phyloP scores from a whole-genome alignment of 2,888 invertebrate species.

The Omphaloscelis lunosa region DNA sequence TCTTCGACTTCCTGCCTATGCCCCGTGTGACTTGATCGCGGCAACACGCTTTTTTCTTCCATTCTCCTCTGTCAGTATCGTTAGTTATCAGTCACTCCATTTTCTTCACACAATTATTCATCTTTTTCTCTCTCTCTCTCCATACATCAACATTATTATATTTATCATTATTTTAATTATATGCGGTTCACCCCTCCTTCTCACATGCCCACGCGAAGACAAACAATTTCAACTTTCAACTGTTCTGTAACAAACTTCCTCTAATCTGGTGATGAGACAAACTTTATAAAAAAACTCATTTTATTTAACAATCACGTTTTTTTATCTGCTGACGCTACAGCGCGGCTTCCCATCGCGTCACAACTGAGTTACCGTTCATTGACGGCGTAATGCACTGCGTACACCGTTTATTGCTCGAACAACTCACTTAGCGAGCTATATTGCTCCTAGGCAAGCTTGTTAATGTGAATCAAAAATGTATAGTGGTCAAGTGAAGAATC shows the following conservation, averaged over 20 bases:
- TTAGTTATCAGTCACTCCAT: no score
- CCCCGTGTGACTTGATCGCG: no score
- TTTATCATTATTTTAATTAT: background rate
- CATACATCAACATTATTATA: background rate
- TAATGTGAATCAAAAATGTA: background rate
- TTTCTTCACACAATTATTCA: background rate
- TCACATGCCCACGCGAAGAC: background rate
- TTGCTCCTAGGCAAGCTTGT: constrained; percentile 43
- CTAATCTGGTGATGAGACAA: background rate
- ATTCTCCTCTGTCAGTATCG: no score
- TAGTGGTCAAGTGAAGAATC: background rate
- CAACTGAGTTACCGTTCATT: constrained; percentile 85
- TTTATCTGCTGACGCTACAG: constrained; percentile 41
- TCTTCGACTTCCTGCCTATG: no score
- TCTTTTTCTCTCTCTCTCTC: background rate
- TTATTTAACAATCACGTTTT: background rate
- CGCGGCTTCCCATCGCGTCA: constrained; percentile 63
- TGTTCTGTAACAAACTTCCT: no score
- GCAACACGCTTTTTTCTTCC: no score
- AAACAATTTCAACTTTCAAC: background rate
- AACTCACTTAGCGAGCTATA: constrained; percentile 73
- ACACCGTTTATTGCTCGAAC: constrained; percentile 78
- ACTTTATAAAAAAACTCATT: background rate
- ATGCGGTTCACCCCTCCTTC: background rate
- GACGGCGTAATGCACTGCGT: constrained; percentile 84